These are phyloP conservation scores for Oscheius sp. DNA, from an alignment of 2,888 invertebrate species.

Conservation along the genomic window DNA sequence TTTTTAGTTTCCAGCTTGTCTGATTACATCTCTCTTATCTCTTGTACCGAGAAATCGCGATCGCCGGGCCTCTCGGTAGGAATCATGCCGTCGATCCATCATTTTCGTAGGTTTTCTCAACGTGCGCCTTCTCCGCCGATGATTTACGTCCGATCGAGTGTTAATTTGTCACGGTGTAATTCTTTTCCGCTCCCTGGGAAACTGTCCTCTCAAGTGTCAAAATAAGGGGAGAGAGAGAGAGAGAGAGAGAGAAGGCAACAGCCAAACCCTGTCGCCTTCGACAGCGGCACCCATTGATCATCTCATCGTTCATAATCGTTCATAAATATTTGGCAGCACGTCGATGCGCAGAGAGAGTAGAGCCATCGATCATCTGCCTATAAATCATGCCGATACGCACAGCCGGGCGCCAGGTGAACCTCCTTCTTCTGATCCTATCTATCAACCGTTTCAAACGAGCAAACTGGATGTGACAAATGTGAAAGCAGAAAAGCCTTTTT, in stretches of 20 bases:
- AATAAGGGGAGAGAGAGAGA: not conserved
- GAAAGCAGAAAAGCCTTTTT: too few relatives aligned
- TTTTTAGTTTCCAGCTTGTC: not conserved
- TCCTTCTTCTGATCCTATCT: not conserved
- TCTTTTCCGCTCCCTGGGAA: not conserved
- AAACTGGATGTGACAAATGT: not conserved
- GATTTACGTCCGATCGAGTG: constrained; percentile 19
- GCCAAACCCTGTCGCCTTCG: too few relatives aligned
- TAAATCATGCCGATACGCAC: constrained; percentile 18
- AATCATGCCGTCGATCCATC: constrained; percentile 15
- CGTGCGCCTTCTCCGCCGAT: constrained; percentile 20
- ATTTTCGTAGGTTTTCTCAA: constrained; percentile 30
- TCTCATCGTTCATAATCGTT: constrained; percentile 17
- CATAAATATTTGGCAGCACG: constrained; percentile 28
- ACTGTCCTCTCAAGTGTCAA: not conserved
- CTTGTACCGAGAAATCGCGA: not conserved
- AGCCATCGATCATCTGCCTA: constrained; percentile 25
- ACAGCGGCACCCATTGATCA: constrained; percentile 12
- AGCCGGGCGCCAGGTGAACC: constrained; percentile 12
- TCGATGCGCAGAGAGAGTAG: not conserved
- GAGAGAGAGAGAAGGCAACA: not conserved
- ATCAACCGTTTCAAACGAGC: too few relatives aligned
- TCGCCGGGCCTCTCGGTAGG: not conserved
- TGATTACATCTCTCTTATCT: not conserved
- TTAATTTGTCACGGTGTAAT: constrained; percentile 3